A percentile compares a stretch with the other conserved stretches of the same genome.
Evolutionary conservation across 2,797 vertebrate genomes (phyloP).

Genomic region (Macropus fuliginosus): DNA sequence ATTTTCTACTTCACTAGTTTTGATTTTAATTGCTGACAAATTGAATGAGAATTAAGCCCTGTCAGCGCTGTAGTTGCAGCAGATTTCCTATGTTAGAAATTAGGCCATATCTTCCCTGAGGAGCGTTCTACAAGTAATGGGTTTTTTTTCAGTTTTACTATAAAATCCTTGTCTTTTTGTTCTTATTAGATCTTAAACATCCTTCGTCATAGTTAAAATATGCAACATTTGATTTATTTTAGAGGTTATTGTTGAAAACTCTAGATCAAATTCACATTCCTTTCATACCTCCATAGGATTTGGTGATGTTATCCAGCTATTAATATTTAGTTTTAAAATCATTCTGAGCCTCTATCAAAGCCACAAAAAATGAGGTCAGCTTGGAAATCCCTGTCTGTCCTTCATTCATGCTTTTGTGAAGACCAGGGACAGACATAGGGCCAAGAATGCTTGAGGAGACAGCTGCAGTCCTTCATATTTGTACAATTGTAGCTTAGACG

Average conservation of each 20-base stretch:
- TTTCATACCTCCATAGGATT: neutral
- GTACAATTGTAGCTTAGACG: neutral
- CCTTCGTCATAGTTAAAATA: neutral
- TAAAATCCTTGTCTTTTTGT: neutral
- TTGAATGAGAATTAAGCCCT: neutral
- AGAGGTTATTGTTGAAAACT: neutral
- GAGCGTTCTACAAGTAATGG: neutral
- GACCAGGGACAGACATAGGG: neutral
- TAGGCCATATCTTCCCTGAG: fast-evolving
- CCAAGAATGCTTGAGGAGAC: neutral
- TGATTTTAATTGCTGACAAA: neutral
- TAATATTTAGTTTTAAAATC: neutral
- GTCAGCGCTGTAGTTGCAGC: neutral
- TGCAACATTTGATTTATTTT: neutral
- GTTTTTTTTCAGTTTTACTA: neutral
- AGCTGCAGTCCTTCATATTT: neutral
- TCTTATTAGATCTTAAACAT: neutral
- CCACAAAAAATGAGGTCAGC: neutral
- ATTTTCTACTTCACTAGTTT: neutral
- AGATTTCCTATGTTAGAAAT: neutral
- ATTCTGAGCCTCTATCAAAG: neutral
- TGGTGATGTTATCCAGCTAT: too few species aligned
- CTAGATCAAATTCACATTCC: neutral
- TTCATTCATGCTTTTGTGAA: neutral
- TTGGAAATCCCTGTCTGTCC: neutral